Conservation (phyloP, 2,797 vertebrate genomes). For the Picus viridis region DNA sequence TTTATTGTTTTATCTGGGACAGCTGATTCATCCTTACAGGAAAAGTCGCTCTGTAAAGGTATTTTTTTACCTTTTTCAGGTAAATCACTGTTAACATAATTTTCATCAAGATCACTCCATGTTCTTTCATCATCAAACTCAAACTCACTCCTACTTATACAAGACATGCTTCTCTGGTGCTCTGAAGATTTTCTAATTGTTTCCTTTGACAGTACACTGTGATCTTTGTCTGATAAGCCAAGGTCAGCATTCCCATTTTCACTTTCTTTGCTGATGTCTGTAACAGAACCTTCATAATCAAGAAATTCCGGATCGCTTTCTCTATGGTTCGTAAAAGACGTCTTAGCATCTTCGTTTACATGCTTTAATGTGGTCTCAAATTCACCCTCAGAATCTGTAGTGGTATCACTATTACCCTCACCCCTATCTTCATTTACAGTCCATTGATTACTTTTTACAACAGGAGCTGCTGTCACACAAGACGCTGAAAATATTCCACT, state of each 20-base stretch:
- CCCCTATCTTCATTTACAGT: conserved; percentile 18
- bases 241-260: conserved; percentile 64
- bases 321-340: not conserved
- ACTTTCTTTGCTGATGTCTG: conserved; percentile 19
- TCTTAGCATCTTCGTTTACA: not conserved
- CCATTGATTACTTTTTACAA: conserved; percentile 17
- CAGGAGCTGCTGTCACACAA: not conserved
- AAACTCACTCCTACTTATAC: conserved; percentile 53
- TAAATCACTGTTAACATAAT: conserved; percentile 46
- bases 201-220: conserved; percentile 65
- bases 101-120: conserved; percentile 89
- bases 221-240: conserved; percentile 70
- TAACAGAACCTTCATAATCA: conserved; percentile 27
- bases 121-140: conserved; percentile 94
- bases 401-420: conserved; percentile 15
- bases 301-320: conserved; percentile 54
- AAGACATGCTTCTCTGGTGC: not conserved
- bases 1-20: conserved; percentile 75
- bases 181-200: conserved; percentile 25
- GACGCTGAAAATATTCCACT: not conserved
- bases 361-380: conserved; percentile 62
- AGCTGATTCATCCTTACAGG: conserved; percentile 24
- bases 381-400: conserved; percentile 68
- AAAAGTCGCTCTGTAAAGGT: conserved; percentile 20
- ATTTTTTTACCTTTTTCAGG: conserved; percentile 39